These are phyloP conservation scores for Taurulus bubalis DNA, from an alignment of 2,113 vertebrate genomes.

Conservation along the genomic window DNA sequence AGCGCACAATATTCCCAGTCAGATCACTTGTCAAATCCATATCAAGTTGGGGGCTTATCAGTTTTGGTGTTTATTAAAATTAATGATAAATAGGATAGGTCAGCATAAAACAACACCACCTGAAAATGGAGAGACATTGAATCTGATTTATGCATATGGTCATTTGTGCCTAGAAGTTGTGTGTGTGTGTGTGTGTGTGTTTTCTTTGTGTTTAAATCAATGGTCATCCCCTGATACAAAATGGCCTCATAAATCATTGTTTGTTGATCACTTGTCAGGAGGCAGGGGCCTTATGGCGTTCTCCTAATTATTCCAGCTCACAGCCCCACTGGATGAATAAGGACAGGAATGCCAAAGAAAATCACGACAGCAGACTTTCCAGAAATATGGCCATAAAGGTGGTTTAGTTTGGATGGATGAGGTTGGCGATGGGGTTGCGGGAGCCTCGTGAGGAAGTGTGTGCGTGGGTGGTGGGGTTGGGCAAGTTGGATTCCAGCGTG, in stretches of 20 bases:
- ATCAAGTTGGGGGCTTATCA: constrained; percentile 51
- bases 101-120: constrained; percentile 68
- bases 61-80: constrained; percentile 68
- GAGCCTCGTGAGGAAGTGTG: not conserved
- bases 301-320: constrained; percentile 81
- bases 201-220: constrained; percentile 84
- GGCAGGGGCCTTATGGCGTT: constrained; percentile 74
- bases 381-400: constrained; percentile 66
- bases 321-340: constrained; percentile 72
- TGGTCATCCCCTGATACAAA: constrained; percentile 86
- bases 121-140: constrained; percentile 50
- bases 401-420: constrained; percentile 48
- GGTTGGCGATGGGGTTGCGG: constrained; percentile 10
- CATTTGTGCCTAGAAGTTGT: constrained; percentile 62
- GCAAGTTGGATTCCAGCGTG: constrained; percentile 62
- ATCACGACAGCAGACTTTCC: constrained; percentile 63
- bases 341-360: constrained; percentile 72
- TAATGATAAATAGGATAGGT: constrained; percentile 66
- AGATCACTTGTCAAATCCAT: constrained; percentile 62
- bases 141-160: constrained; percentile 73
- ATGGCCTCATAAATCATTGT: constrained; percentile 89
- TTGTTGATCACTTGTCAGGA: constrained; percentile 82
- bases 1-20: constrained; percentile 47
- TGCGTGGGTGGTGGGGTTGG: constrained; percentile 33
- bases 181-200: constrained; percentile 26